A percentile compares a stretch with the other conserved stretches of the same genome.
Evolutionary conservation across 2,797 vertebrate species (phyloP).

Genomic region (Poeciliopsis infans): DNA sequence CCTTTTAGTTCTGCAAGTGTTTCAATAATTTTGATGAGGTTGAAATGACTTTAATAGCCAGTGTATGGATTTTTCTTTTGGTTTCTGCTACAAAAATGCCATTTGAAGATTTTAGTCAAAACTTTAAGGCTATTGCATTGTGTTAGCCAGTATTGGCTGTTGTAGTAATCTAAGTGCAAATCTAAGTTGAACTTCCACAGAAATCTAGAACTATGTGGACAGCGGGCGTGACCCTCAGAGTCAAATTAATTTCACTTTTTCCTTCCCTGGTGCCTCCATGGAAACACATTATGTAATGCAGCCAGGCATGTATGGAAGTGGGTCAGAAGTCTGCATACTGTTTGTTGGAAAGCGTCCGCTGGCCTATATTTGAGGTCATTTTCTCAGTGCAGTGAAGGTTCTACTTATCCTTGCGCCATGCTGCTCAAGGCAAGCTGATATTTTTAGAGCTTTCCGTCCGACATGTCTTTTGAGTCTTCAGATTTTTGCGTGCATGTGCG

Average conservation of each 20-base stretch:
- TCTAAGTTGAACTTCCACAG: constrained; percentile 5
- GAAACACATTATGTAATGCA: constrained; percentile 43
- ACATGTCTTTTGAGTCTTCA: constrained; percentile 29
- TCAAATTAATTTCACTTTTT: not conserved
- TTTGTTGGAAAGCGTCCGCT: not conserved
- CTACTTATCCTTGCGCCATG: not conserved
- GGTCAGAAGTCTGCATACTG: constrained; percentile 20
- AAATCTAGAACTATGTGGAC: constrained; percentile 19
- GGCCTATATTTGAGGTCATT: constrained; percentile 7
- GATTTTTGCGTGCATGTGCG: constrained; percentile 19
- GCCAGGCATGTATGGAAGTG: constrained; percentile 31
- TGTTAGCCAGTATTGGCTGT: not conserved
- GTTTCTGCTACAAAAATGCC: not conserved
- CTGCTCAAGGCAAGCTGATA: constrained; percentile 19
- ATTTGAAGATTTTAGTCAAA: not conserved
- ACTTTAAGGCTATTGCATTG: not conserved
- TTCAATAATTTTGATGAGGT: not conserved
- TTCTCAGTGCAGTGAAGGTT: not conserved
- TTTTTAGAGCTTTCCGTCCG: constrained; percentile 40
- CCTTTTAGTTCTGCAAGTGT: not conserved
- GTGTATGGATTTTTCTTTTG: not conserved
- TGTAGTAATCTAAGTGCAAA: constrained; percentile 3
- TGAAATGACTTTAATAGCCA: not conserved
- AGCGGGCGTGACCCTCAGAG: constrained; percentile 21
- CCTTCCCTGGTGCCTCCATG: constrained; percentile 4